Base-by-base conservation (phyloP, 2,113 vertebrate genomes). In the Bathybates hornii region DNA sequence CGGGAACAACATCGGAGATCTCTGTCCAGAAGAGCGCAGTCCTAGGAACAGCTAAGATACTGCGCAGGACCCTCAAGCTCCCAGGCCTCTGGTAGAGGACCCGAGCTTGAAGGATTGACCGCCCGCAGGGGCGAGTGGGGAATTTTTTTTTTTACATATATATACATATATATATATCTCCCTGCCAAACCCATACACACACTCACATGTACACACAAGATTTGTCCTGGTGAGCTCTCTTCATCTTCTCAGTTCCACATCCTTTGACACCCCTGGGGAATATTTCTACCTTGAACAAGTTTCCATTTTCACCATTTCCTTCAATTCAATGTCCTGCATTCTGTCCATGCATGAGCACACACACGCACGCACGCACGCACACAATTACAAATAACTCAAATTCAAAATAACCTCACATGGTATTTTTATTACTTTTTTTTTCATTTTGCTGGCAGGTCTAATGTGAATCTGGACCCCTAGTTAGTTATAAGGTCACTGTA, bases 301-400 rank as follows among this genome's bases (percentile, higher is more conserved):
- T 93, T 93, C 88, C 89, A 90, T 93, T 91, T 93, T 88, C 88
- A 89, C 82, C 56, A 86, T 86, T 91, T 89, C 27, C 27, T 80
- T 68, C 56, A 76, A 6, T 80, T 61, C 56, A 76, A 5, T 73
- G 59, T 52, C 82, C 68, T 82, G 45, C 29, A 54, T 32, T 80
- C 14, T 61, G 8, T 24, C 6, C 41, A 29, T 29, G 24, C 9
- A 4, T 7, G 7, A 2, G 11, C 5, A 0, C 36, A 24, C n/a
- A 0, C 59, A 21, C 4, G 1, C 63, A 38, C 9, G 43, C 41
- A 24, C 24, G 24, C 24, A 52, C 56, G 1, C 66, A 73, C 38
- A 73, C 12, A 50, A 12, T 63, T 50, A 38, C 17, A 83, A 85
- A 80, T 80, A 34, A 19, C 52, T 71, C 34, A 82, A 45, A 78